Percentiles rank a stretch among this genome's conserved stretches.
Conservation (phyloP, 2,113 vertebrate genomes). For the Semnopithecus entellus region DNA sequence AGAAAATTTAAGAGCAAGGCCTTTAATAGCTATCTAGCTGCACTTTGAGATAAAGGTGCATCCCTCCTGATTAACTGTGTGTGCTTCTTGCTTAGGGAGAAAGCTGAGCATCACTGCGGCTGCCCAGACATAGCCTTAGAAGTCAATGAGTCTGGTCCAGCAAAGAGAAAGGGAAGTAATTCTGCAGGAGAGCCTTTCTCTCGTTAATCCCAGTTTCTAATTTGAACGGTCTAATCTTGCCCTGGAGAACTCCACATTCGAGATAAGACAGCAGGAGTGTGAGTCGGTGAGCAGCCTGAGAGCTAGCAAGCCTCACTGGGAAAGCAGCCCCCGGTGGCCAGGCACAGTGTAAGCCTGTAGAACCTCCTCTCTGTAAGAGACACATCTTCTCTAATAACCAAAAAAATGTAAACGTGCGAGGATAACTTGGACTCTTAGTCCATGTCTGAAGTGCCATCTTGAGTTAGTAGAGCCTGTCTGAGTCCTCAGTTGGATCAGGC, state of each 20-base stretch:
- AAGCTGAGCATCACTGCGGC: background rate
- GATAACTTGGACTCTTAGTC: background rate
- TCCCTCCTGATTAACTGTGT: background rate
- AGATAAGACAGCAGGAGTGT: background rate
- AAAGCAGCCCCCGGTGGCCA: background rate
- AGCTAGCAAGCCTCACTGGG: background rate
- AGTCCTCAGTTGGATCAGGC: background rate
- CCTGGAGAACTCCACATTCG: slow-evolving; percentile 30
- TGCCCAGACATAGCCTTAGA: background rate
- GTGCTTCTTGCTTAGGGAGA: background rate
- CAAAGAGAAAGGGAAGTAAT: slow-evolving; percentile 15
- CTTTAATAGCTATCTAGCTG: slow-evolving; percentile 50
- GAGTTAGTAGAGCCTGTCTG: background rate
- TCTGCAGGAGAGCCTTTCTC: slow-evolving; percentile 37
- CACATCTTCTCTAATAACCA: background rate
- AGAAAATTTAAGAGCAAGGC: slow-evolving; percentile 50
- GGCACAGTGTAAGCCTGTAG: rapidly evolving
- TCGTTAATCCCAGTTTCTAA: slow-evolving; percentile 62
- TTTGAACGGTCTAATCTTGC: slow-evolving; percentile 38
- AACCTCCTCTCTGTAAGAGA: background rate
- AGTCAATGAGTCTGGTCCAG: background rate
- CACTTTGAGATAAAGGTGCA: slow-evolving; percentile 28
- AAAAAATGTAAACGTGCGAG: background rate
- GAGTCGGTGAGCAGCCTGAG: background rate
- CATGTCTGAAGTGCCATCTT: background rate